Conservation (phyloP, 1,140 invertebrate species). For the Cataglyphis hispanica region DNA sequence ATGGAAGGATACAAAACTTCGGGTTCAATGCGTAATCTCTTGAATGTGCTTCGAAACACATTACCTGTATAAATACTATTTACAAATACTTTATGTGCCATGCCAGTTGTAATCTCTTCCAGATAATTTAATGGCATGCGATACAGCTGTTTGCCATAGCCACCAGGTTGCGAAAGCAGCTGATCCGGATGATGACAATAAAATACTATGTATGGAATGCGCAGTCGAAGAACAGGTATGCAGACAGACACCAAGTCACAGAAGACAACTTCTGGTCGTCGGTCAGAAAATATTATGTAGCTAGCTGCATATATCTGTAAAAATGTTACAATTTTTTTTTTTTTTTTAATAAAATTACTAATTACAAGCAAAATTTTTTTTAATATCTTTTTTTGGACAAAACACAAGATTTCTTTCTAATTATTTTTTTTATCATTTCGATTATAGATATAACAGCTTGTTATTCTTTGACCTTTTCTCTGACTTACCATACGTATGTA, state of each 20-base stretch:
- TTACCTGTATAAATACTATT: conserved; percentile 97
- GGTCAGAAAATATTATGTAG: conserved; percentile 83
- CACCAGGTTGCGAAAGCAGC: conserved; percentile 91
- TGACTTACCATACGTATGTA: conserved; percentile 95
- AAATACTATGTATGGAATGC: conserved; percentile 92
- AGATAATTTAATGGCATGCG: conserved; percentile 96
- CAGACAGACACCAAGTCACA: conserved; percentile 97
- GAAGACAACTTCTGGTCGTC: conserved; percentile 94
- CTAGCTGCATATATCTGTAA: conserved; percentile 82
- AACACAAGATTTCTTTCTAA: neutral
- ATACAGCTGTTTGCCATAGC: conserved; percentile 93
- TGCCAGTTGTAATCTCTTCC: conserved; percentile 95
- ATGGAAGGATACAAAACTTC: conserved; percentile 98
- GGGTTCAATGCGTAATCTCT: conserved; percentile 89
- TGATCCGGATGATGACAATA: conserved; percentile 99
- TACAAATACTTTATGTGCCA: conserved; percentile 96
- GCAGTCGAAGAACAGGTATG: conserved; percentile 93
- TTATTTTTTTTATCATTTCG: neutral
- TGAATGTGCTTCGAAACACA: conserved; percentile 95
- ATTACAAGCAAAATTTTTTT: neutral
- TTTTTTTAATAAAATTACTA: neutral
- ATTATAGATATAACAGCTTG: neutral
- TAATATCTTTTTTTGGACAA: neutral
- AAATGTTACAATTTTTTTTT: conserved; percentile 49
- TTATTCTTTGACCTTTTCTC: neutral